A percentile compares a stretch with the other conserved stretches of the same genome.
Conservation (phyloP, 2,888 invertebrate genomes). For the Teleogryllus oceanicus region DNA sequence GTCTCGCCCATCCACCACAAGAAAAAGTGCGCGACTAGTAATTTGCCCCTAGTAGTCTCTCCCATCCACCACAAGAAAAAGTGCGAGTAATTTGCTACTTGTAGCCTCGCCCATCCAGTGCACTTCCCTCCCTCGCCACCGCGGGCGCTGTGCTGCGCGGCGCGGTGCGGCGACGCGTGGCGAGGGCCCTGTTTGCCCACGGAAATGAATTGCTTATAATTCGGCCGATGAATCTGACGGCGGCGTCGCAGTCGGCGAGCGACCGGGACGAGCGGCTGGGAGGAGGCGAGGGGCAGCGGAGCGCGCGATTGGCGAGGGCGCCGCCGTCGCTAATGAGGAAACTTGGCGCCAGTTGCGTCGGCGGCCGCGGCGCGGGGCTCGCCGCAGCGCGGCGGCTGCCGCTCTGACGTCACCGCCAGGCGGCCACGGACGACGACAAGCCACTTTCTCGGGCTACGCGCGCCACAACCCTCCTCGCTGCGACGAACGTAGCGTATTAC, state of each 20-base stretch:
- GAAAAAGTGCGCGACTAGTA: no score
- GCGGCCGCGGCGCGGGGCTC: neutral
- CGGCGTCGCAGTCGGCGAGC: neutral
- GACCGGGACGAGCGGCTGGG: neutral
- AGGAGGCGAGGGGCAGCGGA: neutral
- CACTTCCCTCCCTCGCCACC: neutral
- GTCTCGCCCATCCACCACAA: no score
- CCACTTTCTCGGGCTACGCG: neutral
- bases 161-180: neutral
- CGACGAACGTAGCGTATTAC: no score
- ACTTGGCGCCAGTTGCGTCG: constrained; percentile 1
- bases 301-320: neutral
- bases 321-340: neutral
- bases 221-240: neutral
- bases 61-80: no score
- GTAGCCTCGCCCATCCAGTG: neutral
- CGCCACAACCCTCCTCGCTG: no score
- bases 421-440: neutral
- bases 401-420: neutral
- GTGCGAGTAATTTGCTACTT: no score
- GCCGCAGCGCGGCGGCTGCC: constrained; percentile 18
- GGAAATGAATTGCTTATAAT: constrained; percentile 18
- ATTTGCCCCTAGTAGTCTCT: no score
- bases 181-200: neutral
- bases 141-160: neutral